These are phyloP conservation scores for Clostera curtula DNA, from an alignment of 2,888 invertebrate genomes.

Conservation along the genomic window DNA sequence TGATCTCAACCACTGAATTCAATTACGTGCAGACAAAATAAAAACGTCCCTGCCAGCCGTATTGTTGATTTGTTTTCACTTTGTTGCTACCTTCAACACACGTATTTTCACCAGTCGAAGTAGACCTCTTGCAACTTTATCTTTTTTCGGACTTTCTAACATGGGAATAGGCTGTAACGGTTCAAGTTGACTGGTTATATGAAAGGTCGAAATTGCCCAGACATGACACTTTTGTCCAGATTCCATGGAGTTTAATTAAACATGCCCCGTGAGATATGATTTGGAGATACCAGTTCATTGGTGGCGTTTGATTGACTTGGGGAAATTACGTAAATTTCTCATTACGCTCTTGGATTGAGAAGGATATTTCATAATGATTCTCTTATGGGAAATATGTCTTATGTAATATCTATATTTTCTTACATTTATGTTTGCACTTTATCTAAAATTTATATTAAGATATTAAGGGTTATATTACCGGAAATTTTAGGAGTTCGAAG, in stretches of 20 bases:
- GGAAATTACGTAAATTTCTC: slow-evolving; percentile 39
- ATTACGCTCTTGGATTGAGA: too few relatives aligned
- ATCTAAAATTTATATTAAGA: too few relatives aligned
- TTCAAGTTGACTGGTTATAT: slow-evolving; percentile 30
- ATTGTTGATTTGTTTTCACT: slow-evolving; percentile 64
- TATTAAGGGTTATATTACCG: too few relatives aligned
- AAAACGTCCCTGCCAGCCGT: slow-evolving; percentile 52
- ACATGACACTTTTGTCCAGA: slow-evolving; percentile 48
- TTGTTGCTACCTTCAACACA: slow-evolving; percentile 40
- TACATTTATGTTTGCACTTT: too few relatives aligned
- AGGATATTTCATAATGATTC: neutral
- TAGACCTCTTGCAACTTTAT: slow-evolving; percentile 20
- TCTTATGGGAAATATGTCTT: too few relatives aligned
- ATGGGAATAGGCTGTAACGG: slow-evolving; percentile 18
- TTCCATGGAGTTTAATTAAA: slow-evolving; percentile 56
- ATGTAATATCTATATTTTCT: too few relatives aligned
- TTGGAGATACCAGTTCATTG: slow-evolving; percentile 29
- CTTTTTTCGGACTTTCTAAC: slow-evolving; percentile 7
- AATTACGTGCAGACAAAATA: slow-evolving; percentile 68
- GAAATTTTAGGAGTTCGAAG: too few relatives aligned
- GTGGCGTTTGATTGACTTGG: slow-evolving; percentile 45
- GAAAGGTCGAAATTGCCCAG: slow-evolving; percentile 32
- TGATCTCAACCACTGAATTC: slow-evolving; percentile 65
- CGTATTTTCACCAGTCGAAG: slow-evolving; percentile 32
- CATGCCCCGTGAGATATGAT: slow-evolving; percentile 32